Percentiles rank a stretch among this genome's conserved stretches.
These are phyloP conservation scores for Gavia stellata DNA, from an alignment of 2,113 vertebrate genomes.

Conservation along the genomic window DNA sequence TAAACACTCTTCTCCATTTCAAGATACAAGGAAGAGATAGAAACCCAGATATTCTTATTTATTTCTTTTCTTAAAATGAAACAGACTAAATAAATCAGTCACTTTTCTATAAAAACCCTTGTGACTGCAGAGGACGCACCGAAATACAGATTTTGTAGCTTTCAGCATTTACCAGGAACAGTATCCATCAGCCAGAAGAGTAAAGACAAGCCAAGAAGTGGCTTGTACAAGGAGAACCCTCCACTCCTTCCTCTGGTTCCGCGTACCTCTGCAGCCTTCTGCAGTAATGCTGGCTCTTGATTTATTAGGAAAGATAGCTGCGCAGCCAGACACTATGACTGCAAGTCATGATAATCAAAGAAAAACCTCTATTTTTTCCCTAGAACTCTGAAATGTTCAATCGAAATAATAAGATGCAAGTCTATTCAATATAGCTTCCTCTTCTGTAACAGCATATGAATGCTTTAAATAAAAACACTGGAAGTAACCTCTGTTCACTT, in stretches of 20 bases:
- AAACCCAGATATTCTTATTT: background rate
- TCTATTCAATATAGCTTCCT: background rate
- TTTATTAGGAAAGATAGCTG: background rate
- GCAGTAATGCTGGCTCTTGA: background rate
- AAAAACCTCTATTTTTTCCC: background rate
- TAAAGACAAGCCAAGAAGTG: background rate
- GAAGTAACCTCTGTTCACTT: background rate
- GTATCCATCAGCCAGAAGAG: background rate
- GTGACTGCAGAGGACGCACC: background rate
- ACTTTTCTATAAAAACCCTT: background rate
- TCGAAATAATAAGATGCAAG: background rate
- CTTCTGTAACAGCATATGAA: background rate
- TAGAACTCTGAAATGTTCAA: background rate
- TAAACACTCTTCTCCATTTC: background rate
- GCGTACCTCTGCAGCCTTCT: background rate
- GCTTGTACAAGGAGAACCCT: background rate
- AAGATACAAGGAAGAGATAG: background rate
- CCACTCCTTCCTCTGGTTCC: background rate
- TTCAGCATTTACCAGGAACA: background rate
- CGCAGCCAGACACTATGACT: background rate
- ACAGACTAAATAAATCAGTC: background rate
- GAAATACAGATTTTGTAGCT: background rate
- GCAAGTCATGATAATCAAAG: background rate
- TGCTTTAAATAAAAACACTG: background rate
- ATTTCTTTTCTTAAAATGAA: background rate